Evolutionary conservation across 2,113 vertebrate species (phyloP).

Genomic region (Oreocharis arfaki): DNA sequence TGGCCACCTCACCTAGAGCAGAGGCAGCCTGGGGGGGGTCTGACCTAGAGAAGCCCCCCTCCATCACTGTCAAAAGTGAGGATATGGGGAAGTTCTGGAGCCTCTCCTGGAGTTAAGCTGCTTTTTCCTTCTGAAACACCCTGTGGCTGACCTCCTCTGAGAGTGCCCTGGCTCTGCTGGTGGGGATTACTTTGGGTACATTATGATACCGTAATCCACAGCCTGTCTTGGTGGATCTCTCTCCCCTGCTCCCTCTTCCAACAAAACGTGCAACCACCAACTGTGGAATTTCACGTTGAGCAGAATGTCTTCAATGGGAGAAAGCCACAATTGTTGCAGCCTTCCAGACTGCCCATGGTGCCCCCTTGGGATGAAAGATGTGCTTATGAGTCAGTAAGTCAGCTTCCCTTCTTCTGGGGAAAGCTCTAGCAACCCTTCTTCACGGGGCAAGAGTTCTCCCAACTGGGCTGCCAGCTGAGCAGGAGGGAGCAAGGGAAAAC

Average conservation of each 20-base stretch:
- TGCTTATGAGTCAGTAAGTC: background rate
- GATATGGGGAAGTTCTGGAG: background rate
- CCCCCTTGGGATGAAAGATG: background rate
- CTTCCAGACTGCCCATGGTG: background rate
- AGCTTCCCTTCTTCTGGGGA: background rate
- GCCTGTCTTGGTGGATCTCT: background rate
- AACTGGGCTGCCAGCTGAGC: background rate
- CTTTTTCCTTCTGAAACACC: background rate
- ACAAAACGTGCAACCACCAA: background rate
- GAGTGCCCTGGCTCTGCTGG: rapidly evolving
- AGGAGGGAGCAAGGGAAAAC: background rate
- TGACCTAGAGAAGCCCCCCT: background rate
- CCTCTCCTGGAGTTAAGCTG: background rate
- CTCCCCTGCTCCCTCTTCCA: background rate
- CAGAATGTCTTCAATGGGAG: background rate
- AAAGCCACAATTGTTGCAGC: background rate
- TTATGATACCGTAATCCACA: background rate
- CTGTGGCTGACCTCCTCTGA: background rate
- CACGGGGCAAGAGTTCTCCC: background rate
- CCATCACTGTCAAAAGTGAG: rapidly evolving
- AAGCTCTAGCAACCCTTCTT: background rate
- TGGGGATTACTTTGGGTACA: background rate
- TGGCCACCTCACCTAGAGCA: rapidly evolving
- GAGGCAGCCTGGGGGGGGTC: background rate
- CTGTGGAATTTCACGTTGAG: background rate